phyloP scores from a whole-genome alignment of 2,113 vertebrate genomes.

The Eulemur rufifrons region DNA sequence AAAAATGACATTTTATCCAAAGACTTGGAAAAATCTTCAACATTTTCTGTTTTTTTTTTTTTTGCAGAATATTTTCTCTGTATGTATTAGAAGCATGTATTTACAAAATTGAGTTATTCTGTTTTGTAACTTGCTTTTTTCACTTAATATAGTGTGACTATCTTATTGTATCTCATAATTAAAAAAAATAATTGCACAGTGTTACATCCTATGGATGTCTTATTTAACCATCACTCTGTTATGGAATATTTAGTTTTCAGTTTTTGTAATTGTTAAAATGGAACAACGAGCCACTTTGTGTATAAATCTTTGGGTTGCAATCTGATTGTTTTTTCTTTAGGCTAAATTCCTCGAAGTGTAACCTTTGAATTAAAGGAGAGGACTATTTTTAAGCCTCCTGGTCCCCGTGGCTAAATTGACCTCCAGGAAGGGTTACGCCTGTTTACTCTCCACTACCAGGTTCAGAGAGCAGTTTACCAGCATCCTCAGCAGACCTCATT shows the following conservation, averaged over 20 bases:
- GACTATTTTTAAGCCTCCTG: constrained; percentile 7
- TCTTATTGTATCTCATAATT: background rate
- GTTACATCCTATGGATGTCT: background rate
- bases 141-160: background rate
- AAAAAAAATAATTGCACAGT: background rate
- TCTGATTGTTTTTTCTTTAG: background rate
- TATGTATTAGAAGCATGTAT: background rate
- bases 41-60: background rate
- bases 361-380: constrained; percentile 10
- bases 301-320: background rate
- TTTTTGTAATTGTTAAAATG: background rate
- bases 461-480: background rate
- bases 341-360: background rate
- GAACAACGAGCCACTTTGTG: background rate
- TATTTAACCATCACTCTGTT: background rate
- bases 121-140: background rate
- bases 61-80: background rate
- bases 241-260: background rate
- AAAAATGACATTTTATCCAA: background rate
- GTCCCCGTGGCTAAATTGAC: background rate
- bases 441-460: background rate
- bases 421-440: background rate
- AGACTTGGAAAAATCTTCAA: background rate
- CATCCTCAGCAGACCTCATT: background rate
- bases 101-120: background rate